Percentiles rank a stretch among this genome's conserved stretches.
Evolutionary conservation across 2,888 invertebrate genomes (phyloP).

Genomic region (Pristionchus fissidentatus): DNA sequence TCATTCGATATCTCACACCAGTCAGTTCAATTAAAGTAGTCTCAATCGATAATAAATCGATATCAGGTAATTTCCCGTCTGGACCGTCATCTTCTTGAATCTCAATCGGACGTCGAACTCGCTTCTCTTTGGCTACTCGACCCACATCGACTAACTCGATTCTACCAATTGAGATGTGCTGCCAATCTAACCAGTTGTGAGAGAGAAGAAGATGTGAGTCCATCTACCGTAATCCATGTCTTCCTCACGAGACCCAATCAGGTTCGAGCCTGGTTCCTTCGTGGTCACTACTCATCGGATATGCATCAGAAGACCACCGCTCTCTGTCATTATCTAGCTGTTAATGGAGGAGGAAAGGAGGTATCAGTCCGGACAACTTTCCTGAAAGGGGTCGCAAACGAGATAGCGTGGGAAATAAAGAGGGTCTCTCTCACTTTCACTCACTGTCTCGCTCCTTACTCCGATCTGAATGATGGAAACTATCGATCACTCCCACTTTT

Average conservation of each 20-base stretch:
- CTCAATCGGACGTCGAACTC: constrained; percentile 65
- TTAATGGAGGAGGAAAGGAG: constrained; percentile 60
- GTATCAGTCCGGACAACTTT: constrained; percentile 1
- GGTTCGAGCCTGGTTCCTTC: constrained; percentile 66
- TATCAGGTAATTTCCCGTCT: constrained; percentile 60
- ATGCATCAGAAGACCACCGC: constrained; percentile 72
- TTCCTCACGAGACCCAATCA: no score
- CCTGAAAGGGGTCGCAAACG: neutral
- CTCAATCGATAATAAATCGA: neutral
- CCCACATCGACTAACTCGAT: constrained; percentile 67
- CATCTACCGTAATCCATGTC: neutral
- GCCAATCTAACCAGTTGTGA: constrained; percentile 68
- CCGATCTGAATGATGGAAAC: no score
- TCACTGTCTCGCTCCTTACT: neutral
- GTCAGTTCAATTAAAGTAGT: constrained; percentile 48
- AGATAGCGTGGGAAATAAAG: no score
- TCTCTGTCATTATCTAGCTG: constrained; percentile 71
- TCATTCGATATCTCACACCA: constrained; percentile 68
- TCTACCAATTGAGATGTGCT: constrained; percentile 74
- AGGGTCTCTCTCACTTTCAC: no score
- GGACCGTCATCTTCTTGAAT: constrained; percentile 64
- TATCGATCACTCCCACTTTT: neutral
- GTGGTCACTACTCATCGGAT: constrained; percentile 68
- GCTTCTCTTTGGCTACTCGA: constrained; percentile 72
- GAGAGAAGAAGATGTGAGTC: constrained; percentile 64